phyloP scores from a whole-genome alignment of 2,888 invertebrate species.

The Nemurella pictetii region DNA sequence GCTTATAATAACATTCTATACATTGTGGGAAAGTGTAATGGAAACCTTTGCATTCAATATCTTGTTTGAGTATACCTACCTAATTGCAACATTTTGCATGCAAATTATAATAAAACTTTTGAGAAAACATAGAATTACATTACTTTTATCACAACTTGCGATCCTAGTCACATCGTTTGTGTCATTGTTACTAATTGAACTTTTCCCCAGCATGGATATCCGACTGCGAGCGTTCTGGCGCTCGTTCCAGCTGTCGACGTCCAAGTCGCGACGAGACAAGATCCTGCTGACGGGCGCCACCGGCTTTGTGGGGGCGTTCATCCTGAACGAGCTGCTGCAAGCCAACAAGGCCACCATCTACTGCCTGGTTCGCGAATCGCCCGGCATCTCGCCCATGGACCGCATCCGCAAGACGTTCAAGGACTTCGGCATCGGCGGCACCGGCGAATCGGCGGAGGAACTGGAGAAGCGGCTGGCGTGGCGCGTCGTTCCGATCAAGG shows the following conservation, averaged over 20 bases:
- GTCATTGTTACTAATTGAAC: too few relatives aligned
- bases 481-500: constrained; percentile 42
- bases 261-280: constrained; percentile 43
- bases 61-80: too few relatives aligned
- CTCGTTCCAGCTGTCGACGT: constrained; percentile 41
- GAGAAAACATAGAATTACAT: too few relatives aligned
- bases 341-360: constrained; percentile 44
- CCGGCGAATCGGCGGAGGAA: constrained; percentile 26
- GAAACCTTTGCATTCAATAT: too few relatives aligned
- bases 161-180: too few relatives aligned
- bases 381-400: constrained; percentile 39
- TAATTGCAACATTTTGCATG: too few relatives aligned
- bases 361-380: constrained; percentile 44
- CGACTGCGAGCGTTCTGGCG: constrained; percentile 44
- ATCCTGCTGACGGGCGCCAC: constrained; percentile 46
- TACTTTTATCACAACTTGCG: too few relatives aligned
- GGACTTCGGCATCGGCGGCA: constrained; percentile 36
- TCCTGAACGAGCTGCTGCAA: constrained; percentile 43
- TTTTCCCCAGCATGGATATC: constrained; percentile 40
- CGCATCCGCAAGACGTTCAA: constrained; percentile 37
- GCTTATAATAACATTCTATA: too few relatives aligned
- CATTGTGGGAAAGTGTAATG: too few relatives aligned
- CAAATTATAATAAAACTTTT: too few relatives aligned
- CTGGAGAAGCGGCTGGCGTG: constrained; percentile 33
- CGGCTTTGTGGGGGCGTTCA: constrained; percentile 45